Evolutionary conservation across 2,888 invertebrate species (phyloP), one percentile per base, ranked within the genome.

Genomic region (Mythimna vitellina): DNA sequence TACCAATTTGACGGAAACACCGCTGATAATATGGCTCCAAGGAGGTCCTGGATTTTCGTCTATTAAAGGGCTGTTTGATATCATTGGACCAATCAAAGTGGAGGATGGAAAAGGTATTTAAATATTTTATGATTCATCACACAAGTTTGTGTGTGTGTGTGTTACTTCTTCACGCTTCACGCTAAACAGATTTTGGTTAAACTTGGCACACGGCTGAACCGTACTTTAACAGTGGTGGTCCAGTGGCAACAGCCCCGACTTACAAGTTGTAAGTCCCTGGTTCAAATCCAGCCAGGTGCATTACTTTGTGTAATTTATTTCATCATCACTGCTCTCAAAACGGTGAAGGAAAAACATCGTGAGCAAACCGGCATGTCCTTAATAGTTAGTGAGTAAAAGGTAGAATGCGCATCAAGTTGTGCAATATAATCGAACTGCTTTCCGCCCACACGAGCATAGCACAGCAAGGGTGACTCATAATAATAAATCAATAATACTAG

Each of bases 1-100:
- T 69, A 90, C 90, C 0, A 69, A 73, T 1, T 42, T 88, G 22
- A 80, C 73, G 10, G 80, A 82, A 17, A 89, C 89, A 1, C 98
- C 98, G 0, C 93, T 98, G 80, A 96, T 98, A 29, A 97, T 98
- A 80, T 98, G 98, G 98, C 93, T 98, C 14, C 97, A 98, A 96
- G 98, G 98, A 29, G 98, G 98, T 0, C 98, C 98, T 0, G 98
- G 96, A 7, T 97, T 96, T 2, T 97, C 97, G 0, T 97, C 97
- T 35, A 53, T 93, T 70, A 74, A 85, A 42, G 93, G 92, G 10
- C 77, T 92, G 0, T 93, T 93, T 70, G 87, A 89, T 22, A 76
- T 90, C 5, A 85, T 91, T 29, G 93, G 93, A 22, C 93, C 93
- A 3, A 78, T 93, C 12, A 73, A 85, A 62, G 70, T 92, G 46